phyloP scores from a whole-genome alignment of 2,113 vertebrate species.

The Tinamus guttatus region DNA sequence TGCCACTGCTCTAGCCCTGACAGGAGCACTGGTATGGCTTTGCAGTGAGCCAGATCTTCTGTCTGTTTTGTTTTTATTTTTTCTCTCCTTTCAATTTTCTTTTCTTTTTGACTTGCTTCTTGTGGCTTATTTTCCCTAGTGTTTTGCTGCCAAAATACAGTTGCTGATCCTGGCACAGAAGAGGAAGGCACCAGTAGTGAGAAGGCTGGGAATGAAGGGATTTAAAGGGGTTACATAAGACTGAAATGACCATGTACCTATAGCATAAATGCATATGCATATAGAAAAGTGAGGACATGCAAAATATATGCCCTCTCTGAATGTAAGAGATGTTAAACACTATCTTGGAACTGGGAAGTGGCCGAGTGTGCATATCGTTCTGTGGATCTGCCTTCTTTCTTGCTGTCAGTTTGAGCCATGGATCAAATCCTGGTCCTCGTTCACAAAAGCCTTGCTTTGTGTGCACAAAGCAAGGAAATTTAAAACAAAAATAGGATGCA shows the following conservation, averaged over 20 bases:
- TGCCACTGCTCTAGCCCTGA: background rate
- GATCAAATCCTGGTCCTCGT: background rate
- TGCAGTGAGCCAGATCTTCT: background rate
- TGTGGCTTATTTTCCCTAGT: background rate
- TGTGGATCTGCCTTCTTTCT: background rate
- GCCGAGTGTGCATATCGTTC: accelerated
- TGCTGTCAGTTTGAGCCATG: background rate
- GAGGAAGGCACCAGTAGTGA: background rate
- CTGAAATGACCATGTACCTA: background rate
- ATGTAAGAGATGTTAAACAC: background rate
- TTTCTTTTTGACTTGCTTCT: background rate
- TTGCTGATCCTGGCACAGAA: background rate
- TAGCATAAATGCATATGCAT: no score
- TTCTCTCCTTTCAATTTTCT: background rate
- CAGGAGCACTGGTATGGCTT: background rate
- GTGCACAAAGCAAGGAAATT: background rate
- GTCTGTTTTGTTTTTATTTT: no score
- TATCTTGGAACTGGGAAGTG: background rate
- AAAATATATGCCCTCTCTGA: background rate
- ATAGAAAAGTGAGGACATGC: background rate
- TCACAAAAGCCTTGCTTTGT: background rate
- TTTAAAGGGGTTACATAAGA: background rate
- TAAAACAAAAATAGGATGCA: background rate
- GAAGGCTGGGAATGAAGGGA: background rate
- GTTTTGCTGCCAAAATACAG: background rate